A percentile compares a stretch with the other conserved stretches of the same genome.
These are phyloP conservation scores for Pseudomyrmex concolor DNA, from an alignment of 1,140 invertebrate species.

Conservation along the genomic window DNA sequence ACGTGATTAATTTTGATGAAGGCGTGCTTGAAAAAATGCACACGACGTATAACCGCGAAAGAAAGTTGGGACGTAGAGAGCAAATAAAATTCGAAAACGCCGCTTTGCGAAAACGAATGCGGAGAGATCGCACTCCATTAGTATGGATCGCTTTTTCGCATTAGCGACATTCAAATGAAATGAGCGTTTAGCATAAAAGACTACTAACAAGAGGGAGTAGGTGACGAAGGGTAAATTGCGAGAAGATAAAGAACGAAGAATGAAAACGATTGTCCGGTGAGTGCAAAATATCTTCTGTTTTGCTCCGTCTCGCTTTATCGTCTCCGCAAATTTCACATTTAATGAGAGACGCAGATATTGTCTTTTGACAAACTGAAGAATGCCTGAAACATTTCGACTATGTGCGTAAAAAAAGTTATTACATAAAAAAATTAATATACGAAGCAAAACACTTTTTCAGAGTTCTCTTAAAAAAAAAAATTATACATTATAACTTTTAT, in stretches of 20 bases:
- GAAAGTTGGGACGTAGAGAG: constrained; percentile 59
- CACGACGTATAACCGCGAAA: constrained; percentile 62
- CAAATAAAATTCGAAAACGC: constrained; percentile 50
- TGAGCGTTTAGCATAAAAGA: constrained; percentile 84
- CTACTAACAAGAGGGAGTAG: constrained; percentile 58
- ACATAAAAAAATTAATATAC: neutral
- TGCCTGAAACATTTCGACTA: neutral
- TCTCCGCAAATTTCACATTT: neutral
- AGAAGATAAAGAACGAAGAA: constrained; percentile 8
- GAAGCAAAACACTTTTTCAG: neutral
- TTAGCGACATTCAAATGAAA: constrained; percentile 85
- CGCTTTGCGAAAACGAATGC: constrained; percentile 41
- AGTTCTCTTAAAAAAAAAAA: neutral
- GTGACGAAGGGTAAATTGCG: constrained; percentile 43
- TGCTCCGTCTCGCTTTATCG: no score
- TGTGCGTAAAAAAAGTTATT: neutral
- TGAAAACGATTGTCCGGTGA: constrained; percentile 6
- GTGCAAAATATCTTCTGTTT: neutral
- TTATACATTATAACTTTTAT: no score
- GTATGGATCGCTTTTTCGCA: constrained; percentile 85
- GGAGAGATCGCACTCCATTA: constrained; percentile 77
- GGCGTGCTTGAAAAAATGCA: constrained; percentile 6
- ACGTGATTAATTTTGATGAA: neutral
- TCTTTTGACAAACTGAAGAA: neutral
- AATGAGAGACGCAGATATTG: neutral